Conservation (phyloP, 2,888 invertebrate species). For the Heliconius aoede region DNA sequence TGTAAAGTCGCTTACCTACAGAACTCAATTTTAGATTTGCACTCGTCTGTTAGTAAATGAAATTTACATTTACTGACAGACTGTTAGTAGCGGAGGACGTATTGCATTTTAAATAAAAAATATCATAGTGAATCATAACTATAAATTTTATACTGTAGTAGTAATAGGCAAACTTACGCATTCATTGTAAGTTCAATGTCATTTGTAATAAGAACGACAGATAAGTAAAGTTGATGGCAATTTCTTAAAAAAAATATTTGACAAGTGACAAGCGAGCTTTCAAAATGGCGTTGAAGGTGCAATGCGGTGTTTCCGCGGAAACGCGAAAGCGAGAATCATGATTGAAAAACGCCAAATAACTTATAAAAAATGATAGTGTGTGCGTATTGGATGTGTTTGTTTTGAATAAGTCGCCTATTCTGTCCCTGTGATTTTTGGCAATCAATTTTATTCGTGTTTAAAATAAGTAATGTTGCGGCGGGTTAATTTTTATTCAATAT, state of each 20-base stretch:
- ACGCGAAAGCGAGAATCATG: constrained; percentile 73
- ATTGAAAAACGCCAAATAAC: constrained; percentile 67
- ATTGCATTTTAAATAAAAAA: constrained; percentile 4
- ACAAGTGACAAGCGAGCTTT: constrained; percentile 46
- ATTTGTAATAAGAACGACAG: constrained; percentile 27
- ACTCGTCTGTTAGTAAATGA: constrained; percentile 23
- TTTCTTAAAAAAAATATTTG: constrained; percentile 42
- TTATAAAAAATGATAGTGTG: constrained; percentile 69
- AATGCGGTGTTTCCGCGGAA: constrained; percentile 83
- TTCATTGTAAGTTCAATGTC: constrained; percentile 27
- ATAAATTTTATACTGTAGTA: neutral
- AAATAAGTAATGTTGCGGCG: constrained; percentile 79
- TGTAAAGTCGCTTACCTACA: constrained; percentile 37
- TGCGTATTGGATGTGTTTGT: constrained; percentile 66
- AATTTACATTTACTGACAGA: constrained; percentile 39
- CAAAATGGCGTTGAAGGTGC: constrained; percentile 76
- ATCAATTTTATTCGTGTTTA: constrained; percentile 58
- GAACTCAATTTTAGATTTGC: constrained; percentile 34
- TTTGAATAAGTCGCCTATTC: constrained; percentile 45
- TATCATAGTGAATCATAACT: neutral
- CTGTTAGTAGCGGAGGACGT: constrained; percentile 41
- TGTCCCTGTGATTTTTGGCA: constrained; percentile 46
- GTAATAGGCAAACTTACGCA: neutral
- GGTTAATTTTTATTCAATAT: constrained; percentile 81
- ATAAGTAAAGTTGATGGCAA: constrained; percentile 31